Percentiles rank a stretch among this genome's conserved stretches.
Conservation (phyloP, 2,797 vertebrate genomes). For the Eutrigla gurnardus region DNA sequence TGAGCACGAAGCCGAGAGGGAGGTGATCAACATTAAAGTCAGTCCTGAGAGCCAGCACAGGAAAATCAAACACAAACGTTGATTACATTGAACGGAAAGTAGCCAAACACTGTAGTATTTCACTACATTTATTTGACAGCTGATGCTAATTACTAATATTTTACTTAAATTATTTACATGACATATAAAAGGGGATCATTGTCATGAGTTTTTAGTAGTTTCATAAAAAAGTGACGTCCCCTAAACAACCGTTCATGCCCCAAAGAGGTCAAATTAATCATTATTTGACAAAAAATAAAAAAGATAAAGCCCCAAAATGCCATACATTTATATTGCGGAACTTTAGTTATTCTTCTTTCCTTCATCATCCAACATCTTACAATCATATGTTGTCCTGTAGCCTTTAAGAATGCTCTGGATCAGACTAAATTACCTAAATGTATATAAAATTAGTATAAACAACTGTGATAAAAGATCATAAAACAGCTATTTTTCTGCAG, state of each 20-base stretch:
- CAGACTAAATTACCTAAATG: background rate
- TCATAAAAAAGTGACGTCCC: background rate
- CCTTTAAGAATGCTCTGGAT: background rate
- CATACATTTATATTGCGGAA: background rate
- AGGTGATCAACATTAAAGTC: background rate
- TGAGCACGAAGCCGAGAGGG: constrained; percentile 14
- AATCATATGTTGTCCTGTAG: background rate
- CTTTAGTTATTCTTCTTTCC: background rate
- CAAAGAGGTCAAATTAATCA: background rate
- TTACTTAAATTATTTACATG: background rate
- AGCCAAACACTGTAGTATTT: background rate
- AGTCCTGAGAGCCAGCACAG: background rate
- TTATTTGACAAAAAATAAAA: background rate
- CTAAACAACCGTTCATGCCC: background rate
- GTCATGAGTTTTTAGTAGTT: background rate
- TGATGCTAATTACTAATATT: background rate
- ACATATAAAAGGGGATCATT: fast-evolving
- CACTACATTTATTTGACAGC: background rate
- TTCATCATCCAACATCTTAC: background rate
- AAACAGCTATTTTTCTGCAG: background rate
- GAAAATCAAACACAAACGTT: background rate
- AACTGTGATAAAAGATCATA: background rate
- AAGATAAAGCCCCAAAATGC: background rate
- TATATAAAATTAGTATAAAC: background rate
- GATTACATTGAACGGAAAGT: background rate